These are phyloP conservation scores for Danio kyathit DNA, from an alignment of 2,797 vertebrate genomes.

Conservation along the genomic window DNA sequence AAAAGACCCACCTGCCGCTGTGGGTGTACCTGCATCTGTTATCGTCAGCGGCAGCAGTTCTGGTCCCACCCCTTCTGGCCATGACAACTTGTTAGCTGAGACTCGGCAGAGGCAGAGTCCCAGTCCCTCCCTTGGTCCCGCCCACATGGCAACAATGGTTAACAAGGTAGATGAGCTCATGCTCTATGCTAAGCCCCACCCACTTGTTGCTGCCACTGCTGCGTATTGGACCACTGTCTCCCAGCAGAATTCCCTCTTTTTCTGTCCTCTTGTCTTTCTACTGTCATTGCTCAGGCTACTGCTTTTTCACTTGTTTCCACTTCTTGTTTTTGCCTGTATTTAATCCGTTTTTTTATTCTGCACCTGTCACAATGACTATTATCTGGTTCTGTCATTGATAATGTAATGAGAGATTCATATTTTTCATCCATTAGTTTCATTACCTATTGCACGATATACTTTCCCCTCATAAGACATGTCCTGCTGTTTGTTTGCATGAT, in stretches of 20 bases:
- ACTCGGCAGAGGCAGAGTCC: slow-evolving; percentile 82
- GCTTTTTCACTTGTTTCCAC: slow-evolving; percentile 4
- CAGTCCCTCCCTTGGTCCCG: slow-evolving; percentile 81
- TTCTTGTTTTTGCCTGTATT: slow-evolving; percentile 13
- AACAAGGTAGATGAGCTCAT: slow-evolving; percentile 88
- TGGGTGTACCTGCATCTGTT: slow-evolving; percentile 88
- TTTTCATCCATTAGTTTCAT: neutral
- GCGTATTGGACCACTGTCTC: slow-evolving; percentile 68
- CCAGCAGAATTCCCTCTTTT: slow-evolving; percentile 61
- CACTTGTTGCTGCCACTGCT: slow-evolving; percentile 78
- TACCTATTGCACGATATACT: neutral
- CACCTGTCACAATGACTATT: neutral
- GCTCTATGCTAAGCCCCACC: slow-evolving; percentile 78
- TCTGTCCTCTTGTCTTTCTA: slow-evolving; percentile 42
- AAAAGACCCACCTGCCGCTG: slow-evolving; percentile 82
- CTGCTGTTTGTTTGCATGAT: slow-evolving; percentile 2
- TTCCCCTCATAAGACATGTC: neutral
- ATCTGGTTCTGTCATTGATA: neutral
- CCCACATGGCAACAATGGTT: slow-evolving; percentile 87
- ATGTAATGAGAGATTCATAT: neutral
- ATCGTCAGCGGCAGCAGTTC: slow-evolving; percentile 89
- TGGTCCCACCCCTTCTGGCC: slow-evolving; percentile 82
- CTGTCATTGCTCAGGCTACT: slow-evolving; percentile 47
- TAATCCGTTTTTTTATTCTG: slow-evolving; percentile 7
- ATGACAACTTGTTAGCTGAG: slow-evolving; percentile 84